phyloP scores from a whole-genome alignment of 2,113 vertebrate species.

The Poeciliopsis prolifica region DNA sequence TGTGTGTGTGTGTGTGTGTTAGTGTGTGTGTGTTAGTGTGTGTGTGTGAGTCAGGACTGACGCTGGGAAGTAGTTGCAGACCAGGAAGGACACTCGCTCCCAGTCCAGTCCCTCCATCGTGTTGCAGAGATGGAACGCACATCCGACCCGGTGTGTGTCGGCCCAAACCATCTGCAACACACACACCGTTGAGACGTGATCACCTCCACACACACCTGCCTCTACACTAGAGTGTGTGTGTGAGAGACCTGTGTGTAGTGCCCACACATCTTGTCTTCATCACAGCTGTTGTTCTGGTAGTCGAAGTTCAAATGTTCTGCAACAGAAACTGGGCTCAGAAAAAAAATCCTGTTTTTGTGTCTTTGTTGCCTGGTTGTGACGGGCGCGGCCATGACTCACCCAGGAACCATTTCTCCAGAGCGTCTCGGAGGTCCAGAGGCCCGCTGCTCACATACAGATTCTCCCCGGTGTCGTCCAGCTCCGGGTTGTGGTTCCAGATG shows the following conservation, averaged over 20 bases:
- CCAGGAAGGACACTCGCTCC: constrained; percentile 53
- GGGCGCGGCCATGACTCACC: constrained; percentile 40
- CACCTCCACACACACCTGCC: background rate
- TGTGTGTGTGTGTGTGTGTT: too few relatives aligned
- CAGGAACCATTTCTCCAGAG: constrained; percentile 75
- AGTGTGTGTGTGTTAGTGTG: too few relatives aligned
- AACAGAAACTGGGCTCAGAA: background rate
- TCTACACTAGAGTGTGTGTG: background rate
- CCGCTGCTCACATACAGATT: constrained; percentile 66
- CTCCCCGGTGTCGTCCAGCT: constrained; percentile 65
- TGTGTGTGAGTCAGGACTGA: constrained; percentile 43
- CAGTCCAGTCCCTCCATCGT: constrained; percentile 58
- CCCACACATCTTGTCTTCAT: constrained; percentile 74
- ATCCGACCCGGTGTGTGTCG: constrained; percentile 69
- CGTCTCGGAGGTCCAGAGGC: constrained; percentile 35
- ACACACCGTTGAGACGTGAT: constrained; percentile 13
- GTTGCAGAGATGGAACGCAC: constrained; percentile 64
- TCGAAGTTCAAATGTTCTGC: constrained; percentile 61
- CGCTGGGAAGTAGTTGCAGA: constrained; percentile 76
- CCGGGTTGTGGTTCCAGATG: constrained; percentile 76
- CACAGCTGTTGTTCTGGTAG: constrained; percentile 72
- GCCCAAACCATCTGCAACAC: constrained; percentile 75
- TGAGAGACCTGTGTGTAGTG: constrained; percentile 80
- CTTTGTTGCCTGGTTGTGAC: background rate
- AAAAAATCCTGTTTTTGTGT: background rate